Evolutionary conservation across 2,797 vertebrate genomes (phyloP), one percentile per base, ranked within the genome.

Genomic region (Melanotaenia boesemani): DNA sequence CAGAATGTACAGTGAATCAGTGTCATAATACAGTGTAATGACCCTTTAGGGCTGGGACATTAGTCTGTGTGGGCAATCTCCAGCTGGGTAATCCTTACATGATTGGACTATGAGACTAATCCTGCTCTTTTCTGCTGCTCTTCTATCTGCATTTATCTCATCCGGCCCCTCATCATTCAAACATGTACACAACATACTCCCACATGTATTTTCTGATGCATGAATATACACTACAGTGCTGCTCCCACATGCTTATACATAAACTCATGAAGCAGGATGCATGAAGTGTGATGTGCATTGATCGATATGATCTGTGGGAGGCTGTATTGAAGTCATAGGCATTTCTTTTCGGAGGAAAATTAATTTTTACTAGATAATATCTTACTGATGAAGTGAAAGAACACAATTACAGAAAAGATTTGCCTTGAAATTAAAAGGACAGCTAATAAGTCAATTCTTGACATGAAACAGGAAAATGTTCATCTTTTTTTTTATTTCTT

Each of bases 21-120:
- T 88, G 88, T 89, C 75, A 85, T 90, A 87, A 88, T 89, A 74
- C 83, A 52, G 74, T 32, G 63, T 91, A 91, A 94, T 88, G 89
- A 85, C 81, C 82, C 78, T 85, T 84, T 77, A 78, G 82, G 82
- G 79, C 67, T 2, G 30, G 81, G 80, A 83, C 79, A 89, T 92
- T 92, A 90, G 87, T 84, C 84, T 69, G 78, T 81, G 77, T 83
- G 83, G 84, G 84, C 84, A 56, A 36, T 44, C 75, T 82, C 72
- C 88, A 89, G 76, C 73, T 69, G 83, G 62, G 81, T 92, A 91
- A 93, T 92, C 92, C 89, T 92, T 88, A 93, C 94, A 92, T 88
- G 92, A 94, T 91, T 86, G 82, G 74, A 83, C 89, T 73, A 87
- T 81, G 88, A 88, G 85, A 84, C 77, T 92, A 92, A 93, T 93